These are phyloP conservation scores for Todiramphus chloris DNA, from an alignment of 2,113 vertebrate species.

Conservation along the genomic window DNA sequence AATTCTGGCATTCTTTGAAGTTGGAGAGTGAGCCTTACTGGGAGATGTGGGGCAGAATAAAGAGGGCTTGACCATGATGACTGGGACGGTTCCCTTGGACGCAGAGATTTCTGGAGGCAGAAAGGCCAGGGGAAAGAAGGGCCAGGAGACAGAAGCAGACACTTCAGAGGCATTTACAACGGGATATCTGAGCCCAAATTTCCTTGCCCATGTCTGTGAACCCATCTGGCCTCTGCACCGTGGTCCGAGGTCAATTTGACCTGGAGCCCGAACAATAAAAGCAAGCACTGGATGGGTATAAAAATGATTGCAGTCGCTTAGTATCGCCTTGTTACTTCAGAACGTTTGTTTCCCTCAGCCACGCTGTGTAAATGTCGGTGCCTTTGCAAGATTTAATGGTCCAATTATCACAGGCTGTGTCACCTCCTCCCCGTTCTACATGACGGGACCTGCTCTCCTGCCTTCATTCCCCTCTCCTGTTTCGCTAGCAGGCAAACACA, in stretches of 20 bases:
- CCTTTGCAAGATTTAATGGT: slow-evolving; percentile 51
- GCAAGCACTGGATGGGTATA: slow-evolving; percentile 8
- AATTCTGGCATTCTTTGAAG: not conserved
- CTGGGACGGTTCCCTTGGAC: fast-evolving
- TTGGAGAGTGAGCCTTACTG: not conserved
- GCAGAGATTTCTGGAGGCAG: not conserved
- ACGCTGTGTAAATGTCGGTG: not conserved
- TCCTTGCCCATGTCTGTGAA: not conserved
- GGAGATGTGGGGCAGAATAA: not conserved
- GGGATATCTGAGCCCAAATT: not conserved
- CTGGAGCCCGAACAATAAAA: not conserved
- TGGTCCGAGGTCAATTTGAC: not conserved
- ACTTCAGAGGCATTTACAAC: not conserved
- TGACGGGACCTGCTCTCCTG: not conserved
- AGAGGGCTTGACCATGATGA: not conserved
- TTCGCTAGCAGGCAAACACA: not conserved
- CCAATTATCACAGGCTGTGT: slow-evolving; percentile 12
- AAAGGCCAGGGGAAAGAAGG: not conserved
- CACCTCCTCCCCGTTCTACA: not conserved
- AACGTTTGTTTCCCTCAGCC: not conserved
- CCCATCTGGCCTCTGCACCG: not conserved
- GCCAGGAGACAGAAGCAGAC: not conserved
- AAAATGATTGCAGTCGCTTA: not conserved
- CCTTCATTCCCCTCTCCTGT: not conserved
- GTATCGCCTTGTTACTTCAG: not conserved